Base-by-base conservation (phyloP, 2,888 invertebrate genomes). In the Eupithecia pulchellata region DNA sequence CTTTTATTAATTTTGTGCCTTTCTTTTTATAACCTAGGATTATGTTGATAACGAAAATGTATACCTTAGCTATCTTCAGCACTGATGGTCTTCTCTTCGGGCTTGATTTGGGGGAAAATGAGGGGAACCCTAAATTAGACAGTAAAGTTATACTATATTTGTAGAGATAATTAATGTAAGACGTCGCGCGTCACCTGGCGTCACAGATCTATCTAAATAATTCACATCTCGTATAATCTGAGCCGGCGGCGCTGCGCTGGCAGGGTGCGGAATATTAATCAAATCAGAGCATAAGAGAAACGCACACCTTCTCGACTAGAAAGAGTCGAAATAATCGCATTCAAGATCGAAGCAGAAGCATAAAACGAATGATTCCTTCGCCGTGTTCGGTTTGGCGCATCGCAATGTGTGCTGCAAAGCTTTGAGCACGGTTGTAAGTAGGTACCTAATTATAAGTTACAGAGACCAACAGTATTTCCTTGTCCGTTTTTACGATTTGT, bases 401-500 rank as follows among this genome's bases (percentile, higher is more conserved):
- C 11, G 25, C 52, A 20, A 47, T 20, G 20, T 20, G 1, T n/a
- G 9, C 4, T 9, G n/a, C n/a, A 9, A n/a, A n/a, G n/a, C n/a
- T 8, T 42, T n/a, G 42, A n/a, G n/a, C 8, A n/a, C n/a, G 6
- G 1, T 6, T n/a, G n/a, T n/a, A n/a, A n/a, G n/a, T n/a, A n/a
- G 2, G n/a, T 55, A 55, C 57, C 29, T 29, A 14, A 17, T 29
- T 57, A 29, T 17, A 17, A 30, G 58, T n/a, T 20, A 60, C 6
- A 57, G 30, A 36, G 47, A 52, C 14, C 39, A 69, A 75, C 68
- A 71, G 74, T 70, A 66, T 64, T 71, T 60, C 69, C 76, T 76
- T 75, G 77, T 74, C 68, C 66, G 47, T 30, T 64, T 75, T 77
- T 72, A 77, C 70, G 71, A 70, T 62, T 62, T 27, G 29, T 66